These are phyloP conservation scores for Coenobita brevimanus DNA, from an alignment of 1,140 invertebrate species.

Conservation along the genomic window DNA sequence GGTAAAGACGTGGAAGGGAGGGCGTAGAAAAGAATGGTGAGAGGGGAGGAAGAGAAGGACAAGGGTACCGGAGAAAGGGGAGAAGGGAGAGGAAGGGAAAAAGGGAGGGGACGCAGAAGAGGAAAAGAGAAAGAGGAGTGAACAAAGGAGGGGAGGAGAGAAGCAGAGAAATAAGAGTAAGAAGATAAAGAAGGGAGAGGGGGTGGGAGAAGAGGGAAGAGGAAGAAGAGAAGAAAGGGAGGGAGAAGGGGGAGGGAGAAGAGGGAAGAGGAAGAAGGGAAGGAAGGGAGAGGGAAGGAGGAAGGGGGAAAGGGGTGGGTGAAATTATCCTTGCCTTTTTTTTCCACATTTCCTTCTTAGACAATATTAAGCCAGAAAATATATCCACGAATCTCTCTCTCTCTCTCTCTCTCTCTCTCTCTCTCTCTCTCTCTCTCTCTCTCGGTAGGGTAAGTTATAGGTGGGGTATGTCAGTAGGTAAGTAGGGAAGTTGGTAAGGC, in stretches of 20 bases:
- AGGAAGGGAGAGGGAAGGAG: background rate
- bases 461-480: no score
- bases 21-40: background rate
- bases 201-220: background rate
- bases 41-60: background rate
- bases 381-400: no score
- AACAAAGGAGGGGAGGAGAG: background rate
- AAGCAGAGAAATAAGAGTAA: background rate
- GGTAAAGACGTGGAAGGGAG: background rate
- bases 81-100: background rate
- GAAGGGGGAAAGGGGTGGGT: background rate
- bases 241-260: background rate
- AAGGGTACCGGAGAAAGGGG: background rate
- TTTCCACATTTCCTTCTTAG: no score
- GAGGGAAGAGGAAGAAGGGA: background rate
- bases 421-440: no score
- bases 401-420: no score
- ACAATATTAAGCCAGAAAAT: no score
- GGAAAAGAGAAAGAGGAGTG: background rate
- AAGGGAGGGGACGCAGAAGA: no score
- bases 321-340: no score
- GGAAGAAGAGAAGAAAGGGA: background rate
- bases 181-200: background rate
- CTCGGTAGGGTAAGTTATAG: no score
- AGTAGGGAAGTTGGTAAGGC: no score